These are phyloP conservation scores for Misgurnus mizolepis DNA, from an alignment of 2,113 vertebrate genomes.

Conservation along the genomic window DNA sequence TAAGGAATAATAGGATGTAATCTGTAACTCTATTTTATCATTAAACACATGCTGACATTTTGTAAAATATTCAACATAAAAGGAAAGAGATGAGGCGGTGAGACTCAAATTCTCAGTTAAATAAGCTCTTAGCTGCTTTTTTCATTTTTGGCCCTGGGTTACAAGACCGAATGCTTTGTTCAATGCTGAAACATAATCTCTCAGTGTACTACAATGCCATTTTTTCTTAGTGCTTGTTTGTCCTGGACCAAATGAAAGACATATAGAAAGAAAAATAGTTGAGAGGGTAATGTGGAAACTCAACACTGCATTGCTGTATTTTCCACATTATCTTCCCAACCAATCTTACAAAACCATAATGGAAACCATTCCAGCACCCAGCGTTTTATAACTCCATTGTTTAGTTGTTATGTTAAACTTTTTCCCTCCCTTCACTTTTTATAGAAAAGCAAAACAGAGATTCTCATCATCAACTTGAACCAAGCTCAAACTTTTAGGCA, in stretches of 20 bases:
- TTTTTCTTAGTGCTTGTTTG: constrained; percentile 4
- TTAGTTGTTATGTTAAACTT: not conserved
- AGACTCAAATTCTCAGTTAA: no score
- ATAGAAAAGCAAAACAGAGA: constrained; percentile 11
- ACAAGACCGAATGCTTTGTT: not conserved
- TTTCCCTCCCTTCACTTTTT: not conserved
- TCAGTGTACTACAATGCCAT: not conserved
- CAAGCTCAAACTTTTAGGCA: not conserved
- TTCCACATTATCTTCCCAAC: not conserved
- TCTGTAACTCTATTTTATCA: no score
- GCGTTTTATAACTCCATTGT: constrained; percentile 19
- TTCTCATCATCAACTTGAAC: not conserved
- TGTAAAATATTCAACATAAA: no score
- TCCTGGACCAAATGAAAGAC: not conserved
- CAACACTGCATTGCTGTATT: not conserved
- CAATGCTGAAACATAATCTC: not conserved
- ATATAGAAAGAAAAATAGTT: not conserved
- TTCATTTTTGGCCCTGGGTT: not conserved
- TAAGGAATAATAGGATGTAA: no score
- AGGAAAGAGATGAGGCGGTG: no score
- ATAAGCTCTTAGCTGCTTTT: not conserved
- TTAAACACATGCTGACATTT: no score
- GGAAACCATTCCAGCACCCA: not conserved
- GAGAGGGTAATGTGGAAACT: not conserved
- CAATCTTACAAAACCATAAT: not conserved